A percentile compares a stretch with the other conserved stretches of the same genome.
These are phyloP conservation scores for Aphrocallistes beatrix DNA, from an alignment of 37 sponge, comb jelly and placozoan species.

Conservation along the genomic window DNA sequence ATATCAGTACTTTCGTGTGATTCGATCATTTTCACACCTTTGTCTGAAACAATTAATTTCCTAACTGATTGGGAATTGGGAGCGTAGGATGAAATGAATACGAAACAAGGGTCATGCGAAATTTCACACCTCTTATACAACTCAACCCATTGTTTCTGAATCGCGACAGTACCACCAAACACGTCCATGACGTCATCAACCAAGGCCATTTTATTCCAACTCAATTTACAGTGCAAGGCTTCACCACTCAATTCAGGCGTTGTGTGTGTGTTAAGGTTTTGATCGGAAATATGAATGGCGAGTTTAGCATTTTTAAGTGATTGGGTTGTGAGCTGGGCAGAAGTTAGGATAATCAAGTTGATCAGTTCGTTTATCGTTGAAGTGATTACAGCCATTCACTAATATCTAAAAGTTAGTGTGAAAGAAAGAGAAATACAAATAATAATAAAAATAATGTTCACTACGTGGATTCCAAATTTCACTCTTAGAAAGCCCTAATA, in stretches of 20 bases:
- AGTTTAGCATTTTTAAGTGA: not conserved
- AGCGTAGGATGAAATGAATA: not conserved
- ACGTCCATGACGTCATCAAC: not conserved
- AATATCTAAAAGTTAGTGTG: too few relatives aligned
- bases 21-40: not conserved
- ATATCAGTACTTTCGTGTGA: not conserved
- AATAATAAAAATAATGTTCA: too few relatives aligned
- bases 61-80: not conserved
- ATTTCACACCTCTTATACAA: not conserved
- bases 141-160: not conserved
- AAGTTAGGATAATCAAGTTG: not conserved
- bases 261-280: not conserved
- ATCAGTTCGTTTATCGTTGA: not conserved
- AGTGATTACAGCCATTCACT: too few relatives aligned
- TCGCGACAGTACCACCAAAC: not conserved
- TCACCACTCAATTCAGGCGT: not conserved
- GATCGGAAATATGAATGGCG: not conserved
- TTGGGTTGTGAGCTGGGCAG: constrained; percentile 1
- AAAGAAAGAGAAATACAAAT: too few relatives aligned
- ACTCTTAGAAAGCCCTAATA: too few relatives aligned
- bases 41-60: not conserved
- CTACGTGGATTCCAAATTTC: too few relatives aligned
- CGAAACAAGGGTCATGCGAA: not conserved
- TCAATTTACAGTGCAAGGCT: not conserved
- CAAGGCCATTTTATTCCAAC: not conserved